Conservation (phyloP, 64 coral and sea anemone species). For the Montipora sp. region DNA sequence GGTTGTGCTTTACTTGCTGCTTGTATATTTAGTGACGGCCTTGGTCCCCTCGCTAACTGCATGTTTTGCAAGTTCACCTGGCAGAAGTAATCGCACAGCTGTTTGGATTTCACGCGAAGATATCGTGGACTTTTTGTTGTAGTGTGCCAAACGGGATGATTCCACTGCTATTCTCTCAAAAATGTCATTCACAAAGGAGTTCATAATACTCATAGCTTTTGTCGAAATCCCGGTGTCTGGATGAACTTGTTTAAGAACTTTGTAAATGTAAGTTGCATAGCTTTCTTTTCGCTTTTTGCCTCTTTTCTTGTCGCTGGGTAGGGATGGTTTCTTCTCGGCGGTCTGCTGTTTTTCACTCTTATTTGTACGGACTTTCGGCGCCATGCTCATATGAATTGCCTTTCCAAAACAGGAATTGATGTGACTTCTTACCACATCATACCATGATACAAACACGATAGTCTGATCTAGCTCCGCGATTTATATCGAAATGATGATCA, state of each 20-base stretch:
- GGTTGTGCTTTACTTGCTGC: constrained; percentile 41
- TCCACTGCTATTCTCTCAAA: constrained; percentile 66
- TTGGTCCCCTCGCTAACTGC: constrained; percentile 72
- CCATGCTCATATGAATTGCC: not conserved
- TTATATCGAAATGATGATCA: not conserved
- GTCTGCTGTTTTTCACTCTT: not conserved
- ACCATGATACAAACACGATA: not conserved
- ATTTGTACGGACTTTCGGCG: constrained; percentile 22
- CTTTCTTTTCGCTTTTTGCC: constrained; percentile 44
- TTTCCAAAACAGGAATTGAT: no score
- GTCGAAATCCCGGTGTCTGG: constrained; percentile 71
- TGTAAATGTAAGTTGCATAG: constrained; percentile 70
- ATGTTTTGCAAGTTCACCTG: constrained; percentile 71
- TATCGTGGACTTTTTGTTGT: constrained; percentile 67
- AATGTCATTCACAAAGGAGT: constrained; percentile 72
- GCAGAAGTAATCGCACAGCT: constrained; percentile 67
- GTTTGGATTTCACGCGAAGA: constrained; percentile 68
- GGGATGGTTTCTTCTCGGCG: constrained; percentile 2
- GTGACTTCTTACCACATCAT: no score
- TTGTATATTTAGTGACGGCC: constrained; percentile 72
- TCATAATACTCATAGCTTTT: constrained; percentile 77
- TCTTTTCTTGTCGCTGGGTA: constrained; percentile 58
- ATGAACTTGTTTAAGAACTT: constrained; percentile 68
- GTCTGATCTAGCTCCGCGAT: not conserved
- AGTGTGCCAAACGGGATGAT: constrained; percentile 51